Base-by-base conservation (phyloP, 2,797 vertebrate species). In the Sebastes elongatus region DNA sequence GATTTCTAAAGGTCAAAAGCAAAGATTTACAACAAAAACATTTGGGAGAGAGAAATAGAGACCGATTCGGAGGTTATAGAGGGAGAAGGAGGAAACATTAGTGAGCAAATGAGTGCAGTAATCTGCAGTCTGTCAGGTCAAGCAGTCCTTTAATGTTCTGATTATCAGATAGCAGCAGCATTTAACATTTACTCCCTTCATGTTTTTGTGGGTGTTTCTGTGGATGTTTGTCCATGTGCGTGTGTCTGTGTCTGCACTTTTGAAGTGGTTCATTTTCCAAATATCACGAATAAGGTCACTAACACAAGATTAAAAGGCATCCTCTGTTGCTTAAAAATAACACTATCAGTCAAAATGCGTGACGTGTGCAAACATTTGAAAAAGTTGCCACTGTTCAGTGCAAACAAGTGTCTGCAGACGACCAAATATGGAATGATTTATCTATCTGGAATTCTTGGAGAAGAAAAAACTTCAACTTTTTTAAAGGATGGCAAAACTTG, bases 61-160 rank as follows among this genome's bases (percentile, higher is more conserved):
- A 77, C 13, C 52, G 70, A 81, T 76, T 33, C 52, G 71, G 66
- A 76, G n/a, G 52, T 66, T 62, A 60, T 20, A 38, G 57, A 10
- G 11, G 22, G 16, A 74, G 59, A 65, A 74, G 23, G 71, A 90
- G 84, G 72, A 81, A 82, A 87, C 83, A 92, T 92, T 85, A 87
- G 84, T 74, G 80, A 73, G 64, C 52, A 80, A 90, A 89, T 85
- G 62, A 82, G 61, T 65, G 35, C 71, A 52, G 46, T 87, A 75
- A 91, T 89, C 86, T 90, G 78, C 60, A 64, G 60, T 68, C 79
- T 88, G 86, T 83, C 86, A 93, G 88, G 92, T 94, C 87, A 93
- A 92, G 86, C 73, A 91, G 88, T 73, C 84, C 90, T 91, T 90
- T 86, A 82, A 88, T 82, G 76, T 81, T 78, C 33, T 81, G 74